Evolutionary conservation across 2,888 invertebrate genomes (phyloP).

Genomic region (Bursaphelenchus okinawaensis): DNA sequence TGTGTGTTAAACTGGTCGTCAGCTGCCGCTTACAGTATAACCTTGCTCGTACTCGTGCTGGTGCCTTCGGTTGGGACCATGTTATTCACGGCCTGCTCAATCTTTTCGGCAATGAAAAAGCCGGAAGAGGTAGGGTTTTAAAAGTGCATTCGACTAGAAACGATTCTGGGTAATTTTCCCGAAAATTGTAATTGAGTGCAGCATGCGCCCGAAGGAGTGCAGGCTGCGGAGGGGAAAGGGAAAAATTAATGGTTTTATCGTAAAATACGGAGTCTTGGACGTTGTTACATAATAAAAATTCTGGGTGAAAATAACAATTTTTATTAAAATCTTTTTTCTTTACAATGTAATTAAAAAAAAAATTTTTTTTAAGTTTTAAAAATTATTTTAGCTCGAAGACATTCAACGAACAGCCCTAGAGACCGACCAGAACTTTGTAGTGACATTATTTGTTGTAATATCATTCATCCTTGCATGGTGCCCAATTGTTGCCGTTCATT

Average conservation of each 20-base stretch:
- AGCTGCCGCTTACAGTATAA: slow-evolving; percentile 89
- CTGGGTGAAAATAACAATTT: no score
- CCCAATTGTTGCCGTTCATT: slow-evolving; percentile 69
- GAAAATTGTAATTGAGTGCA: no score
- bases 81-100: slow-evolving; percentile 86
- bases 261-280: no score
- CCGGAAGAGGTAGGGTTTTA: slow-evolving; percentile 62
- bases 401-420: slow-evolving; percentile 83
- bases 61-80: slow-evolving; percentile 93
- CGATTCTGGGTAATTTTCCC: slow-evolving; percentile 8
- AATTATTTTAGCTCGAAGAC: slow-evolving; percentile 68
- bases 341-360: no score
- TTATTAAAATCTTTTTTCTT: no score
- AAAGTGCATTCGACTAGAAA: background rate
- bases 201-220: no score
- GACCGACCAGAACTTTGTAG: slow-evolving; percentile 86
- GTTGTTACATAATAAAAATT: no score
- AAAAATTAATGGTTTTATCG: no score
- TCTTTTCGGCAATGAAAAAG: slow-evolving; percentile 83
- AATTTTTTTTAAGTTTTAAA: no score
- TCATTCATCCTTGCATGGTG: slow-evolving; percentile 89
- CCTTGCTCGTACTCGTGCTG: slow-evolving; percentile 78
- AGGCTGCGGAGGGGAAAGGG: no score
- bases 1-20: slow-evolving; percentile 95
- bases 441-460: slow-evolving; percentile 85